Evolutionary conservation across 2,797 vertebrate genomes (phyloP).

Genomic region (Microctenopoma lineatum): DNA sequence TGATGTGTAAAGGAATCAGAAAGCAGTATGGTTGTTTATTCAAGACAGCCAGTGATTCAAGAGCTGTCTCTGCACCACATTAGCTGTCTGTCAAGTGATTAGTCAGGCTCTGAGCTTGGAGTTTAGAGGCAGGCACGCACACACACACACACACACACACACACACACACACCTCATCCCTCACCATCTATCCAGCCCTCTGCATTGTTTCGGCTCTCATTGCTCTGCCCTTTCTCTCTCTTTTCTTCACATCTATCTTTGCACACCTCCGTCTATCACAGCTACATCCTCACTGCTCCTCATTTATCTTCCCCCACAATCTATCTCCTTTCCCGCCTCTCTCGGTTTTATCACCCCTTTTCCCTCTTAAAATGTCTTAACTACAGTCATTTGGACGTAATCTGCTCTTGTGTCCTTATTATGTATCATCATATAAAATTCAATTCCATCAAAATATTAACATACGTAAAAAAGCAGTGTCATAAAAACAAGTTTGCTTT

Average conservation of each 20-base stretch:
- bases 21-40: slow-evolving; percentile 28
- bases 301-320: slow-evolving; percentile 38
- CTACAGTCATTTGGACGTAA: slow-evolving; percentile 8
- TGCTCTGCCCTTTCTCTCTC: slow-evolving; percentile 32
- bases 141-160: slow-evolving; percentile 35
- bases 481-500: background rate
- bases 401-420: background rate
- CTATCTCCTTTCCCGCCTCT: slow-evolving; percentile 17
- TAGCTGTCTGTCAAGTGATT: slow-evolving; percentile 58
- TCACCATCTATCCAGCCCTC: slow-evolving; percentile 47
- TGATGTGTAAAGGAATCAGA: slow-evolving; percentile 12
- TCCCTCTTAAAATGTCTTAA: slow-evolving; percentile 30
- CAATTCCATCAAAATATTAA: background rate
- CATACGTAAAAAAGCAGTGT: slow-evolving; percentile 1
- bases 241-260: slow-evolving; percentile 52
- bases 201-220: slow-evolving; percentile 50
- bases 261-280: slow-evolving; percentile 51
- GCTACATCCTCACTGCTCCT: slow-evolving; percentile 42
- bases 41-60: slow-evolving; percentile 42
- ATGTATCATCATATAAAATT: background rate
- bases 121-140: slow-evolving; percentile 7
- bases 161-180: slow-evolving; percentile 32
- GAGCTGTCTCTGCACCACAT: slow-evolving; percentile 52
- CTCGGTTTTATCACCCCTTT: slow-evolving; percentile 5
- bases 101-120: slow-evolving; percentile 50